Percentiles rank a stretch among this genome's conserved stretches.
phyloP scores from a whole-genome alignment of 2,113 vertebrate species.

The western clawed frog (Xenopus tropicalis) region UCB_Xtro_10.0 CM004446.2:130537501-130538000 shows the following conservation, averaged over 20 bases:
- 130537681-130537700: constrained; percentile 30
- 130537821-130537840: not conserved
- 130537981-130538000: too few species aligned
- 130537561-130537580: too few species aligned
- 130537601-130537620: not conserved
- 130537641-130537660: constrained; percentile 18
- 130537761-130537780: not conserved
- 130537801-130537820: not conserved
- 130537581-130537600: not conserved
- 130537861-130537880: not conserved
- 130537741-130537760: not conserved
- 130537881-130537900: not conserved
- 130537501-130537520: too few species aligned
- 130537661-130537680: constrained; percentile 9
- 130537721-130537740: constrained; percentile 16
- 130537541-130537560: too few species aligned
- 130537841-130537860: not conserved
- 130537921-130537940: too few species aligned
- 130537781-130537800: not conserved
- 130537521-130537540: too few species aligned
- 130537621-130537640: constrained; percentile 14
- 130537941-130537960: too few species aligned
- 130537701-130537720: constrained; percentile 35
- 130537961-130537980: too few species aligned
- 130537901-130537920: not conserved